These are phyloP conservation scores for Tyto alba DNA, from an alignment of 2,113 vertebrate genomes.

Conservation along the genomic window DNA sequence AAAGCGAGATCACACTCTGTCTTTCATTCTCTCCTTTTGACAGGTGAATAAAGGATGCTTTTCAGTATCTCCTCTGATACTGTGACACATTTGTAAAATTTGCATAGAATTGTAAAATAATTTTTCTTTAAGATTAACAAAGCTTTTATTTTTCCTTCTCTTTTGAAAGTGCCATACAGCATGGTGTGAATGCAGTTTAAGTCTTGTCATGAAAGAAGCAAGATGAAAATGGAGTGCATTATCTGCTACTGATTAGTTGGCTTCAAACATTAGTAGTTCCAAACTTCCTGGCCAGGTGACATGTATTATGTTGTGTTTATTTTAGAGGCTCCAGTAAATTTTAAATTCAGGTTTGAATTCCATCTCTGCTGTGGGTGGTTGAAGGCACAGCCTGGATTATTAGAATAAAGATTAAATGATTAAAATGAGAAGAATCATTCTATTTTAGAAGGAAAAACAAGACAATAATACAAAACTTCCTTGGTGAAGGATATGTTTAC, in stretches of 20 bases:
- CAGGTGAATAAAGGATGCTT: slow-evolving; percentile 41
- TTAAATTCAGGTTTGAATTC: background rate
- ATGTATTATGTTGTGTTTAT: background rate
- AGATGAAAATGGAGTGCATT: background rate
- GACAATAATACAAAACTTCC: background rate
- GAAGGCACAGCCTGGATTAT: background rate
- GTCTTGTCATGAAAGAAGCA: background rate
- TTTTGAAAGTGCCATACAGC: background rate
- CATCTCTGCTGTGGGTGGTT: background rate
- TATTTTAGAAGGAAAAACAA: background rate
- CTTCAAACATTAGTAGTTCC: background rate
- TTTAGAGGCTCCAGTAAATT: background rate
- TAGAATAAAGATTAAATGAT: background rate
- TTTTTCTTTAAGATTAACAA: slow-evolving; percentile 3
- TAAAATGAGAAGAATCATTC: background rate
- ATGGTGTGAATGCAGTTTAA: background rate
- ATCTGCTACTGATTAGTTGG: background rate
- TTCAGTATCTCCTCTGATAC: slow-evolving; percentile 12
- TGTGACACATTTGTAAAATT: slow-evolving; percentile 32
- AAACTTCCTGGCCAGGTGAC: background rate
- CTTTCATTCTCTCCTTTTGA: slow-evolving; percentile 29
- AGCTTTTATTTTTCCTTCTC: background rate
- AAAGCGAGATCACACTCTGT: slow-evolving; percentile 32
- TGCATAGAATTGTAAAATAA: slow-evolving; percentile 12
- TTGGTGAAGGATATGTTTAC: background rate